Evolutionary conservation across 2,888 invertebrate genomes (phyloP), one percentile per base, ranked within the genome.

Genomic region (Candidula unifasciata): DNA sequence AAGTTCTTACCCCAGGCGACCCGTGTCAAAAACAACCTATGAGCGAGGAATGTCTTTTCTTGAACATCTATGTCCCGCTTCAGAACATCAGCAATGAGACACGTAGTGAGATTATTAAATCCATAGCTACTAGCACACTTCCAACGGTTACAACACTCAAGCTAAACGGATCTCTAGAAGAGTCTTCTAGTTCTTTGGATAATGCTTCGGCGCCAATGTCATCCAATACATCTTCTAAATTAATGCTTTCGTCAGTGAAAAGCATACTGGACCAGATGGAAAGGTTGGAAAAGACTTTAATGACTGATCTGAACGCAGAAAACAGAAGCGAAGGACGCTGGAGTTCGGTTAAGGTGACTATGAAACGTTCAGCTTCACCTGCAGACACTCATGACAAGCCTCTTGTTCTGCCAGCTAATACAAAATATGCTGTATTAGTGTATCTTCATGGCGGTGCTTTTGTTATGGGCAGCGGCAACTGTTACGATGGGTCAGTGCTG

Each of bases 371-470:
- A 44, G 44, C 60, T 24, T 21, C 60, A n/a, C 60, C 21, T 24
- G n/a, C 18, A 16, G 21, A 5, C 3, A 1, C 60, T n/a, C 60
- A 16, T 21, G 21, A 21, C 60, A n/a, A 60, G 5, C 60, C 60
- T 24, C 21, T 60, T 60, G 60, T 24, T 5, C 60, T 60, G 60
- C n/a, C 68, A 30, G 37, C 18, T 21, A 5, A 37, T 18, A 74
- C 52, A 10, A 52, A 33, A 35, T 78, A 60, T 52, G 79, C 80
- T 18, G 80, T 80, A 10, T n/a, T 80, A 0, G 54, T 82, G 16
- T 82, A 35, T 24, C 68, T 82, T n/a, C 77, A 82, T 21, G 82
- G 82, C 0, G 82, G 82, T 16, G 82, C 77, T 30, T 82, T 44
- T 54, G 30, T 82, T 21, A 0, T 21, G n/a, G 82, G 82, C 16